Percentiles rank a stretch among this genome's conserved stretches.
Evolutionary conservation across 1,140 invertebrate genomes (phyloP).

Genomic region (Lordiphosa mommai): DNA sequence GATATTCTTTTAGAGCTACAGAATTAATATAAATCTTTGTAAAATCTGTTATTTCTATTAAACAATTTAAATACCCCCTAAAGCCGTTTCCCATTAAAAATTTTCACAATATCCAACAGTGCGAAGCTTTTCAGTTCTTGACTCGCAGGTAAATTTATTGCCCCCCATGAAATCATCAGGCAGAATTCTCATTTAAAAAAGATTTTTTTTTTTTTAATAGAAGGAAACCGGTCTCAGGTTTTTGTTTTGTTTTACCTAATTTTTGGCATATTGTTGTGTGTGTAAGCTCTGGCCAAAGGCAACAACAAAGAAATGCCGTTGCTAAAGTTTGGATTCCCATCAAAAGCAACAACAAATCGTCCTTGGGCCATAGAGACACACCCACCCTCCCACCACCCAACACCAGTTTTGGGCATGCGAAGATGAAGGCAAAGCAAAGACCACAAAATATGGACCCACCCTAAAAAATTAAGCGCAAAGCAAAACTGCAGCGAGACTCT

Average conservation of each 20-base stretch:
- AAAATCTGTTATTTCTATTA: too few species aligned
- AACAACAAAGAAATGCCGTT: neutral
- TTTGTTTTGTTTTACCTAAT: slow-evolving; percentile 3
- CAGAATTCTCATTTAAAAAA: slow-evolving; percentile 40
- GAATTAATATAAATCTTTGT: too few species aligned
- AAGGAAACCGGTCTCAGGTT: slow-evolving; percentile 18
- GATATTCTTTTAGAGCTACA: too few species aligned
- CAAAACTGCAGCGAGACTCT: slow-evolving; percentile 35
- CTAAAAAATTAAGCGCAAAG: slow-evolving; percentile 31
- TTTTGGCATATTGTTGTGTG: slow-evolving; percentile 19
- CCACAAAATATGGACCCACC: slow-evolving; percentile 59
- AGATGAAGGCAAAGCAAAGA: slow-evolving; percentile 39
- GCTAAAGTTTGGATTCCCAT: neutral
- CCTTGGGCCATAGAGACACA: slow-evolving; percentile 19
- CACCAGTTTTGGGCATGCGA: slow-evolving; percentile 34
- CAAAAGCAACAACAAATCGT: slow-evolving; percentile 6
- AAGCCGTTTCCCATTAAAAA: neutral
- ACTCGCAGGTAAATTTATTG: slow-evolving; percentile 16
- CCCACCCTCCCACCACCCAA: slow-evolving; percentile 29
- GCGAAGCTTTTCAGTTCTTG: slow-evolving; percentile 11
- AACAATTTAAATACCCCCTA: neutral
- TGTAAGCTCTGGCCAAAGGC: neutral
- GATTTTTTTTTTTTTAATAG: slow-evolving; percentile 21
- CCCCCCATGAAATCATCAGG: slow-evolving; percentile 60
- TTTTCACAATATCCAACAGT: neutral